Evolutionary conservation across 2,113 vertebrate genomes (phyloP), one percentile per base, ranked within the genome.

Genomic region (Pelecanus crispus): DNA sequence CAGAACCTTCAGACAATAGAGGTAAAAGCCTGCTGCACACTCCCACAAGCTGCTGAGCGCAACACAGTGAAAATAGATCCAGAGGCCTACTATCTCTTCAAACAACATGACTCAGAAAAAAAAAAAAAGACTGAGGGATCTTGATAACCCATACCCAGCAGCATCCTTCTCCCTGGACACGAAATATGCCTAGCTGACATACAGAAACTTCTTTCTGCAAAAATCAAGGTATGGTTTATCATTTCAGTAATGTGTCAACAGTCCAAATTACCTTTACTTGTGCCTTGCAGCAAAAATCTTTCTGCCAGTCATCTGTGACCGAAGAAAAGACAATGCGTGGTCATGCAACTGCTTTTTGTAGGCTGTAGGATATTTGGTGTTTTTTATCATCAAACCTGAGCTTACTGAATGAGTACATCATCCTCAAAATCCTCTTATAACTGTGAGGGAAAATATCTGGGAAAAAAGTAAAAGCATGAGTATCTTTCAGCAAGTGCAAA

Each of bases 101-200:
- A 82, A 62, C 7, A 28, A 17, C 25, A 26, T 2, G 7, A 58
- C 15, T 34, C 28, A 17, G 0, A 0, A 10, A 3, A 38, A 32
- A 38, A 32, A 55, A 63, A 58, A 52, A 79, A 52, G 25, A 36
- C 47, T 34, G 15, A 67, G 17, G n/a, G 32, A 49, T 67, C 32
- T 67, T 68, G 6, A 80, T 62, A 62, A 49, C 22, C 13, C 8
- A 38, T 67, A 74, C 10, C 25, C 53, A 74, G 61, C 62, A 84
- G 22, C 28, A 22, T 21, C 40, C 13, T 73, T 67, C 40, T 80
- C 45, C 32, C 52, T 62, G 18, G 13, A 73, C 45, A 66, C 19
- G 67, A 72, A 62, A 67, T 44, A 42, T 36, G 26, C 17, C 26
- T 53, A 78, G 18, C 31, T 73, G n/a, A 42, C 34, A 67, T 6